Conservation (phyloP, 30 jellyfish, hydroid and myxozoan species). For the Aurelia sp. region DNA sequence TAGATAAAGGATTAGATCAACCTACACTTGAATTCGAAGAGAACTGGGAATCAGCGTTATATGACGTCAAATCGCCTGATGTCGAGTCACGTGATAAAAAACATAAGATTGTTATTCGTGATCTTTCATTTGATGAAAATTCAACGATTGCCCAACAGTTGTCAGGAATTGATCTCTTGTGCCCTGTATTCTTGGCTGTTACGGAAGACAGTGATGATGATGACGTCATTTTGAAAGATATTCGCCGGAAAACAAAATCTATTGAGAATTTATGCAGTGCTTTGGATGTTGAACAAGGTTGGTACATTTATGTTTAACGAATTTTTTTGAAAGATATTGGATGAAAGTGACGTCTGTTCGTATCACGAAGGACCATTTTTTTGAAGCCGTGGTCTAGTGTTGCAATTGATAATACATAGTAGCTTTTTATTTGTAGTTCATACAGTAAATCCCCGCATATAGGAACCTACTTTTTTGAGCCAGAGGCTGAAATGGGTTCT, state of each 20-base stretch:
- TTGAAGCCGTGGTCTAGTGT: no score
- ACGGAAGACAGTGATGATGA: conserved; percentile 95
- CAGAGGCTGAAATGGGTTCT: no score
- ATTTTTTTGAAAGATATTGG: neutral
- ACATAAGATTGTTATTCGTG: conserved; percentile 74
- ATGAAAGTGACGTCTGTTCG: no score
- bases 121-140: conserved; percentile 92
- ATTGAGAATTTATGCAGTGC: conserved; percentile 87
- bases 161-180: conserved; percentile 81
- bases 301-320: neutral
- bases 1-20: conserved; percentile 39
- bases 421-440: no score
- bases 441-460: no score
- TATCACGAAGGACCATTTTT: no score
- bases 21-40: conserved; percentile 69
- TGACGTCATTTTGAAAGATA: conserved; percentile 61
- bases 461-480: no score
- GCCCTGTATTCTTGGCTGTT: conserved; percentile 96
- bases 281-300: conserved; percentile 39
- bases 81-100: conserved; percentile 11
- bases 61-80: conserved; percentile 47
- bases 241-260: conserved; percentile 86
- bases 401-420: no score
- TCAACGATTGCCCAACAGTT: conserved; percentile 54
- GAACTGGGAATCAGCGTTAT: conserved; percentile 55